phyloP scores from a whole-genome alignment of 2,888 invertebrate genomes.

The Eugnorisma glareosa region DNA sequence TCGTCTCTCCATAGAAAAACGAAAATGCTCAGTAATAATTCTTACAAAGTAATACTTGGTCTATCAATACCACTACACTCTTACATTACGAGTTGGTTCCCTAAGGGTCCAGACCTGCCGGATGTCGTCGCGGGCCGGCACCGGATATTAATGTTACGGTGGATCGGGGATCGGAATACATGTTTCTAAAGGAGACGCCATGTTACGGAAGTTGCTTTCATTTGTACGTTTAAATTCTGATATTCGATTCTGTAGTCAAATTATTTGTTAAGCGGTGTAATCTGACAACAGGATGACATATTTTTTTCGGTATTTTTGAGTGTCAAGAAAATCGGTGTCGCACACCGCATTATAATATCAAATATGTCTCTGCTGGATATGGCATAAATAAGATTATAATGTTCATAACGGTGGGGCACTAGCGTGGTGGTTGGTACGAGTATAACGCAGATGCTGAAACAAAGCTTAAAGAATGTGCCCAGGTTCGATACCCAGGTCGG shows the following conservation, averaged over 20 bases:
- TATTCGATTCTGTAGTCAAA: not conserved
- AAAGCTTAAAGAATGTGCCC: not conserved
- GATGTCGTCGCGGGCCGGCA: conserved; percentile 32
- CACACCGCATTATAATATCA: not conserved
- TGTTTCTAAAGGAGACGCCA: not conserved
- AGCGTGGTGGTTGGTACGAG: not conserved
- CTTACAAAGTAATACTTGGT: not conserved
- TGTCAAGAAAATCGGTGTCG: not conserved
- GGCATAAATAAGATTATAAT: not conserved
- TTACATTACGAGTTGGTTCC: conserved; percentile 5
- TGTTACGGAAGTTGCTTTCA: conserved; percentile 14
- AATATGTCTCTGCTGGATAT: not conserved
- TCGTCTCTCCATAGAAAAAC: not conserved
- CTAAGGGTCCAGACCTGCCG: conserved; percentile 27
- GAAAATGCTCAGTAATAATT: not conserved
- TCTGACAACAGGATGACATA: not conserved
- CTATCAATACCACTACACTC: not conserved
- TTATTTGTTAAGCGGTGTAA: not conserved
- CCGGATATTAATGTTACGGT: conserved; percentile 60
- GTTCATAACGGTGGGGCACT: not conserved
- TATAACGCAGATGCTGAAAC: not conserved
- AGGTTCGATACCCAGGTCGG: too few species aligned
- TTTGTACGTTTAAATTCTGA: not conserved
- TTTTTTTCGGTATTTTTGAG: not conserved
- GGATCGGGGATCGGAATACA: not conserved